Base-by-base conservation (phyloP, 1,140 invertebrate genomes). In the Hyphantria cunea region DNA sequence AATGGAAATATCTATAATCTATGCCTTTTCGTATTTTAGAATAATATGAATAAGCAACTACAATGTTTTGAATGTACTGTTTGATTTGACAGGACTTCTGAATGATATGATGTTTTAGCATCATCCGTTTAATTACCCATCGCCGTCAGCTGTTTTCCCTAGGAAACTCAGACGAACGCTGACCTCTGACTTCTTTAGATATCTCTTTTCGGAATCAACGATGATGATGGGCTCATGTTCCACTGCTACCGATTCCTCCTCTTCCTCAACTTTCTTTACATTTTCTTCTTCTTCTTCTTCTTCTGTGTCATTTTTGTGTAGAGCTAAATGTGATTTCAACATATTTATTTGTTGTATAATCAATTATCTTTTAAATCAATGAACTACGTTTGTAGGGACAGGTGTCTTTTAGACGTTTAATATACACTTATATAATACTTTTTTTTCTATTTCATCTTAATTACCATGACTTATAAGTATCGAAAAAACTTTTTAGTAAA, bases 121-220 rank as follows among this genome's bases (percentile, higher is more conserved):
- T 25, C 17, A 25, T 25, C 5, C n/a, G n/a, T 13, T 13, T 33
- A 11, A 54, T 61, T 68, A 90, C 90, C 84, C 84, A 50, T 89
- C 84, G 25, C 88, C 84, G 17, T 88, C 78, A 13, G 88, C 81
- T 9, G 84, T 91, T 58, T 91, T 90, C 5, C 76, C 81, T 0
- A 91, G 71, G 48, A 90, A 63, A 62, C 84, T 81, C 11, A 91
- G 61, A 49, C 79, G 68, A 37, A 83, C 75, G 67, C 80, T 80
- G 17, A 89, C 74, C 58, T 89, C 91, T 0, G 82, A 82, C 32
- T 66, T 73, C 8, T 81, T 74, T 11, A 88, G 65, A 8, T 47
- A 68, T 55, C 77, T 65, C 7, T 58, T 64, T 37, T 37, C 34
- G 34, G 8, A 8, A 10, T 10, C 34, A 37, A 37, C 8, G 12